A percentile compares a stretch with the other conserved stretches of the same genome.
Evolutionary conservation across 2,888 invertebrate species (phyloP).

Genomic region (Philhelius pedissequus): DNA sequence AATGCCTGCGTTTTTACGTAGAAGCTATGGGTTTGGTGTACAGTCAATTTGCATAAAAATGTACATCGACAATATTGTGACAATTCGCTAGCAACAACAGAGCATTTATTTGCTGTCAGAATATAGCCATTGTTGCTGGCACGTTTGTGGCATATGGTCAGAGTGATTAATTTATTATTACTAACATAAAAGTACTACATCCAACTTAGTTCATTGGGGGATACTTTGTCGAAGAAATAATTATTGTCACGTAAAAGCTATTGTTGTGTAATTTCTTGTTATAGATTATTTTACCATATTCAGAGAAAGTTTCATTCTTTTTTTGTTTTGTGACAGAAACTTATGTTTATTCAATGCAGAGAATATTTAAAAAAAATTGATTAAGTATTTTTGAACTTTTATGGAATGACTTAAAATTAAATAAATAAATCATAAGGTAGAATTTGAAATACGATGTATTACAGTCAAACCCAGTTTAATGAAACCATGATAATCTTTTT

Average conservation of each 20-base stretch:
- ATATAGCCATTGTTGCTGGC: slow-evolving; percentile 26
- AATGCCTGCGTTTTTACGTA: neutral
- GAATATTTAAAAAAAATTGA: neutral
- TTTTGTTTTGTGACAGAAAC: neutral
- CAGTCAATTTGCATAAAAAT: slow-evolving; percentile 41
- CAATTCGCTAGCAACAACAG: neutral
- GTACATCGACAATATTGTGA: slow-evolving; percentile 37
- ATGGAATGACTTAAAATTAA: neutral
- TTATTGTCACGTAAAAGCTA: neutral
- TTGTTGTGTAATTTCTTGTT: neutral
- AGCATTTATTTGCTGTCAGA: slow-evolving; percentile 15
- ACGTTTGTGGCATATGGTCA: slow-evolving; percentile 37
- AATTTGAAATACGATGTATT: no score
- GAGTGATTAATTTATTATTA: slow-evolving; percentile 18
- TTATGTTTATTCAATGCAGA: neutral
- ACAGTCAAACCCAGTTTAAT: no score
- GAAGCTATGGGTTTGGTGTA: neutral
- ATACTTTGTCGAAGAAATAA: neutral
- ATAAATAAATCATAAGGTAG: neutral
- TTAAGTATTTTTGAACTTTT: neutral
- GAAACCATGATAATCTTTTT: no score
- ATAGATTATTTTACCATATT: neutral
- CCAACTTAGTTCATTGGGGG: neutral
- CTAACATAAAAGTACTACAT: slow-evolving; percentile 4
- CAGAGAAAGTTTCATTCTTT: neutral